A percentile compares a stretch with the other conserved stretches of the same genome.
Evolutionary conservation across 1,140 invertebrate genomes (phyloP).

Genomic region (Onthophagus taurus): DNA sequence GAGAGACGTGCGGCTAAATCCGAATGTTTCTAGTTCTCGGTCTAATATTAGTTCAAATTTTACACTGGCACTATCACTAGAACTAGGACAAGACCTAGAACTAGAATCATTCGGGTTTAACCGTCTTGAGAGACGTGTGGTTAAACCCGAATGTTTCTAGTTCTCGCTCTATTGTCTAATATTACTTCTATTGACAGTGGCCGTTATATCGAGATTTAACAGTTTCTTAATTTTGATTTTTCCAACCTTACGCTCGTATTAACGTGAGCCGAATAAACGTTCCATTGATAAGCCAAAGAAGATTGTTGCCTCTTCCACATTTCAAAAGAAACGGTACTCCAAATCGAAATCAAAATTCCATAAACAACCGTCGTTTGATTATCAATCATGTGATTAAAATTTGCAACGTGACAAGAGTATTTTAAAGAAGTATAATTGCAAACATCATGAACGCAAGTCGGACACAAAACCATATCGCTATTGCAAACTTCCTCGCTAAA

Average conservation of each 20-base stretch:
- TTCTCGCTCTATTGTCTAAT: no score
- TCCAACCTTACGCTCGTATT: conserved; percentile 5
- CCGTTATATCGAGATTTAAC: background rate
- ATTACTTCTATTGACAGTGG: no score
- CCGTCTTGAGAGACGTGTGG: no score
- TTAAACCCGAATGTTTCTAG: no score
- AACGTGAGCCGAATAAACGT: conserved; percentile 3
- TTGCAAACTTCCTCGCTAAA: conserved; percentile 1
- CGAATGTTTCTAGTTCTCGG: no score
- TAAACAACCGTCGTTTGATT: no score
- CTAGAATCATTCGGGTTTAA: no score
- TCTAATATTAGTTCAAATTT: no score
- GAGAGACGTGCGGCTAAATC: no score
- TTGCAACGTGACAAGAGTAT: conserved; percentile 47
- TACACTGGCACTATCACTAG: no score
- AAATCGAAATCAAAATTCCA: conserved; percentile 41
- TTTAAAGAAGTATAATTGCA: background rate
- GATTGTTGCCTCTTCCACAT: conserved; percentile 87
- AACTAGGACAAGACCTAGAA: no score
- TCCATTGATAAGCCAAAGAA: conserved; percentile 45
- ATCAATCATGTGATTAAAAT: no score
- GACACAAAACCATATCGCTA: conserved; percentile 1
- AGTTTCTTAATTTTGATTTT: background rate
- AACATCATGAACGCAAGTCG: background rate
- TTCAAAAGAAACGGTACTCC: conserved; percentile 80